phyloP scores from a whole-genome alignment of 2,113 vertebrate genomes.

The Odocoileus hemionus region DNA sequence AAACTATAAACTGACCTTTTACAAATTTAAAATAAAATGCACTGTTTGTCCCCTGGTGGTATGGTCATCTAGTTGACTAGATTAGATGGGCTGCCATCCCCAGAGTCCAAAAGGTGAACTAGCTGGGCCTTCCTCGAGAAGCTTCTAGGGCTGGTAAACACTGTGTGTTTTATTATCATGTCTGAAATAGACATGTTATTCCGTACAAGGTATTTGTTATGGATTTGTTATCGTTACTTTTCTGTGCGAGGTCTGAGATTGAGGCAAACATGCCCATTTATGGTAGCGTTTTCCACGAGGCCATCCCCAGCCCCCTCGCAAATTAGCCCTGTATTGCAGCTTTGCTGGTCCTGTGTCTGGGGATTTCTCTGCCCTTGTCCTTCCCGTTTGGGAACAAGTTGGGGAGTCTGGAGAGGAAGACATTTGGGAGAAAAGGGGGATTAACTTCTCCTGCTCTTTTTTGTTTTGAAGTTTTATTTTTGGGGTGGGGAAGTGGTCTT shows the following conservation, averaged over 20 bases:
- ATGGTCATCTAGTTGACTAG: background rate
- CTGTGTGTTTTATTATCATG: constrained; percentile 73
- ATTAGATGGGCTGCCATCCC: background rate
- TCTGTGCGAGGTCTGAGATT: constrained; percentile 82
- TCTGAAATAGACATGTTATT: constrained; percentile 85
- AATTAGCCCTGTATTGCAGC: constrained; percentile 7
- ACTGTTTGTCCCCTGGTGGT: background rate
- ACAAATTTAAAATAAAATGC: background rate
- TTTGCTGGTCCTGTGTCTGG: constrained; percentile 48
- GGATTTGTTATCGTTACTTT: constrained; percentile 91
- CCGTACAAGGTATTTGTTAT: constrained; percentile 99
- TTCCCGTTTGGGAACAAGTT: background rate
- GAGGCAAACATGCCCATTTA: constrained; percentile 93
- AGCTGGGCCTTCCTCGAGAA: background rate
- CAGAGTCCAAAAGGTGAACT: background rate
- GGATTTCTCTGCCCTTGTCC: constrained; percentile 57
- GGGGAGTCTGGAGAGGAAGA: background rate
- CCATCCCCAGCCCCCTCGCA: constrained; percentile 42
- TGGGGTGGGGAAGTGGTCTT: background rate
- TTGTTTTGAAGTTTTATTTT: background rate
- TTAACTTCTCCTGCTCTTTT: background rate
- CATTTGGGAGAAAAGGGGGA: background rate
- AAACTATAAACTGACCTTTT: constrained; percentile 45
- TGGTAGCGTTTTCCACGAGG: constrained; percentile 81
- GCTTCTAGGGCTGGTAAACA: constrained; percentile 46